These are phyloP conservation scores for Myripristis murdjan DNA, from an alignment of 2,797 vertebrate genomes.

Conservation along the genomic window DNA sequence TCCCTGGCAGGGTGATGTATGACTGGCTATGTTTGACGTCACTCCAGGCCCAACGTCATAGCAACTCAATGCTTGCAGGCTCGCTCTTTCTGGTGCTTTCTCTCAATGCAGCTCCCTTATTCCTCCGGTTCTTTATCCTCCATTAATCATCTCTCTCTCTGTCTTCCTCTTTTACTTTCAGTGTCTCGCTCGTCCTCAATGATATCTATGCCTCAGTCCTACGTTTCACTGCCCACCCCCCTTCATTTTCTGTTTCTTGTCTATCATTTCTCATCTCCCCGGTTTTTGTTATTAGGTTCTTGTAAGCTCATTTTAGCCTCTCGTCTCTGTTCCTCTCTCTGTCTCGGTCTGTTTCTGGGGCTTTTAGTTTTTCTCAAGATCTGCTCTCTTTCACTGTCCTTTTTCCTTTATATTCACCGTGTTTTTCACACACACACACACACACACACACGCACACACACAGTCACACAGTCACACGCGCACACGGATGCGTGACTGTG, in stretches of 20 bases:
- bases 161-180: slow-evolving; percentile 1
- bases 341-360: slow-evolving; percentile 5
- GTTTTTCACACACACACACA: neutral
- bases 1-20: slow-evolving; percentile 73
- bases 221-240: slow-evolving; percentile 4
- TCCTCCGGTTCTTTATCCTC: slow-evolving; percentile 40
- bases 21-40: slow-evolving; percentile 80
- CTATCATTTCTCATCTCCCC: slow-evolving; percentile 11
- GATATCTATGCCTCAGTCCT: neutral
- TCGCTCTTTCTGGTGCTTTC: slow-evolving; percentile 60
- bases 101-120: slow-evolving; percentile 45
- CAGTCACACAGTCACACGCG: slow-evolving; percentile 23
- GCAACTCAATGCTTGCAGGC: slow-evolving; percentile 68
- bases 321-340: slow-evolving; percentile 11
- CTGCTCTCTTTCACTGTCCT: neutral
- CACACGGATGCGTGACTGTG: slow-evolving; percentile 45
- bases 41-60: slow-evolving; percentile 73
- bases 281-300: slow-evolving; percentile 2
- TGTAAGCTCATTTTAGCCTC: slow-evolving; percentile 3
- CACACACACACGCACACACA: slow-evolving; percentile 16
- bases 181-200: slow-evolving; percentile 2
- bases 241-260: slow-evolving; percentile 24
- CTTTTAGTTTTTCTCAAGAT: slow-evolving; percentile 29
- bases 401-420: slow-evolving; percentile 22
- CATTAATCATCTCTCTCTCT: slow-evolving; percentile 36